Percentiles rank a stretch among this genome's conserved stretches.
These are phyloP conservation scores for Gymnodraco acuticeps DNA, from an alignment of 2,797 vertebrate genomes.

Conservation along the genomic window DNA sequence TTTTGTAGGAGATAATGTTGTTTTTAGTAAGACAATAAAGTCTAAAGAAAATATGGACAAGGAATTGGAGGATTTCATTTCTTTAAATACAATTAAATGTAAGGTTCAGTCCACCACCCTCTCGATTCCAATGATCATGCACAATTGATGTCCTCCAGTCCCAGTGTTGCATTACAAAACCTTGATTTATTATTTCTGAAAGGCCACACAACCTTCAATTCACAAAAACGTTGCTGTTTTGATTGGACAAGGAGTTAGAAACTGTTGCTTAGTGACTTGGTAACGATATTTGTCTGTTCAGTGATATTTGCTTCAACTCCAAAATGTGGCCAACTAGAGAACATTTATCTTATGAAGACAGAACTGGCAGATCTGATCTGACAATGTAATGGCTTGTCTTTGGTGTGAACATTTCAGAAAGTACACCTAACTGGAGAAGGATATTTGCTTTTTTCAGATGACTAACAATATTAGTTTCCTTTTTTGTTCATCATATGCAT, in stretches of 20 bases:
- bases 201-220: conserved; percentile 31
- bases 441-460: conserved; percentile 1
- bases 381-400: not conserved
- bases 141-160: not conserved
- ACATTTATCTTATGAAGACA: conserved; percentile 70
- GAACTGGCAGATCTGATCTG: conserved; percentile 47
- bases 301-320: conserved; percentile 50
- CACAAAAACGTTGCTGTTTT: conserved; percentile 19
- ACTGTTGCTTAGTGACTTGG: conserved; percentile 52
- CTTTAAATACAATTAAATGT: conserved; percentile 4
- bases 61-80: not conserved
- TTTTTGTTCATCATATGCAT: not conserved
- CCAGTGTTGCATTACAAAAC: conserved; percentile 25
- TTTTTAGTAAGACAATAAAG: not conserved
- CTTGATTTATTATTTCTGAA: not conserved
- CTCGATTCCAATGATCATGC: not conserved
- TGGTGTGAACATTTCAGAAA: too few species aligned
- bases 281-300: conserved; percentile 37
- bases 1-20: too few species aligned
- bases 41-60: not conserved
- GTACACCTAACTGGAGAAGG: not conserved
- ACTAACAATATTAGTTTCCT: not conserved
- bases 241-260: conserved; percentile 7
- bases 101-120: not conserved
- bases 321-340: conserved; percentile 44